Evolutionary conservation across 2,113 vertebrate species (phyloP).

Genomic region (Cyanoderma ruficeps): DNA sequence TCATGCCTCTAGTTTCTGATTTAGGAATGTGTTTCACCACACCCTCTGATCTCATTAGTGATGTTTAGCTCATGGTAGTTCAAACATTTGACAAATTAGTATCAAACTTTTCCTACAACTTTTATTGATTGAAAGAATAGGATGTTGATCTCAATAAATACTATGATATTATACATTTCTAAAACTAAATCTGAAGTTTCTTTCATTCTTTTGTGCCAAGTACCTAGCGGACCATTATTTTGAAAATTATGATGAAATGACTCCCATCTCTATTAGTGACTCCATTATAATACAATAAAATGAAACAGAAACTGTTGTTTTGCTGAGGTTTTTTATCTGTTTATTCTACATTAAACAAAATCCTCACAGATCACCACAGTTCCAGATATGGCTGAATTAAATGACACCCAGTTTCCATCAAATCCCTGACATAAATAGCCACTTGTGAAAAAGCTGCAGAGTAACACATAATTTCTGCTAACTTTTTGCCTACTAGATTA

Average conservation of each 20-base stretch:
- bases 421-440: not conserved
- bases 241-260: not conserved
- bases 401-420: not conserved
- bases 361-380: not conserved
- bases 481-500: not conserved
- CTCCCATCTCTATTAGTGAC: not conserved
- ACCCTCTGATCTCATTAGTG: not conserved
- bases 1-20: not conserved
- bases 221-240: not conserved
- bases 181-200: not conserved
- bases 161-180: not conserved
- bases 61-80: not conserved
- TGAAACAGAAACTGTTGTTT: not conserved
- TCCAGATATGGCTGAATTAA: not conserved
- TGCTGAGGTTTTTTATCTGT: fast-evolving
- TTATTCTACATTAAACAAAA: not conserved
- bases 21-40: not conserved
- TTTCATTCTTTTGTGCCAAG: not conserved
- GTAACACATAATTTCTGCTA: not conserved
- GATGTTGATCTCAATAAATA: not conserved
- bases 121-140: not conserved
- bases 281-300: not conserved
- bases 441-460: not conserved
- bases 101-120: not conserved
- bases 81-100: not conserved